Evolutionary conservation across 2,797 vertebrate genomes (phyloP).

Genomic region (Xiphorhynchus erythropygius): DNA sequence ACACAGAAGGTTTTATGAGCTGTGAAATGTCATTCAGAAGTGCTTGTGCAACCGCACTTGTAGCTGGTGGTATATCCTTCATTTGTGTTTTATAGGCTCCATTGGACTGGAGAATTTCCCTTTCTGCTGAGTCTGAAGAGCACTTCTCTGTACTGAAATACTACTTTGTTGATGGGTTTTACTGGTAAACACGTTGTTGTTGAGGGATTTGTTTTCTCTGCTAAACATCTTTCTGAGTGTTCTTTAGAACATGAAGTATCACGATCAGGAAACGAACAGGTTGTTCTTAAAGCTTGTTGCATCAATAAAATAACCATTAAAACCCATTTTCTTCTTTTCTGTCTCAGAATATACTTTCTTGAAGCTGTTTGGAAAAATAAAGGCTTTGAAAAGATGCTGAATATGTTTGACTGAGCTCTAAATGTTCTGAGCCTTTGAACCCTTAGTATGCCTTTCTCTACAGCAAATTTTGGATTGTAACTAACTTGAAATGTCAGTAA

Average conservation of each 20-base stretch:
- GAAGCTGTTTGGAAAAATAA: neutral
- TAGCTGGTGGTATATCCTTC: neutral
- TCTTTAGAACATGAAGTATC: neutral
- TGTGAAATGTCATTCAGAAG: neutral
- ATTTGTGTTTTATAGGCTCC: neutral
- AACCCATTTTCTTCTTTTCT: neutral
- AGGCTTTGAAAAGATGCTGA: neutral
- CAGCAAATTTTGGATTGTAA: neutral
- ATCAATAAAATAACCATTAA: neutral
- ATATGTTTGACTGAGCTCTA: neutral
- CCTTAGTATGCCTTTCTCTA: neutral
- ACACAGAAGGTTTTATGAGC: neutral
- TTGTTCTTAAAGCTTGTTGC: neutral
- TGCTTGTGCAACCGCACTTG: neutral
- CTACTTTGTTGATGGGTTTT: neutral
- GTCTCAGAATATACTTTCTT: neutral
- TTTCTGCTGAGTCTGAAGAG: neutral
- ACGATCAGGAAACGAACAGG: neutral
- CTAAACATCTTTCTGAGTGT: neutral
- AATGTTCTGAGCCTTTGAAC: neutral
- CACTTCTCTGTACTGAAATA: neutral
- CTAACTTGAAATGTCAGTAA: conserved; percentile 13
- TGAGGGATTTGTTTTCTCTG: neutral
- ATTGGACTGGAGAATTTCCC: neutral
- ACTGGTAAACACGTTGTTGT: neutral